A percentile compares a stretch with the other conserved stretches of the same genome.
These are phyloP conservation scores for Copidosoma floridanum DNA, from an alignment of 1,140 invertebrate species.

Conservation along the genomic window DNA sequence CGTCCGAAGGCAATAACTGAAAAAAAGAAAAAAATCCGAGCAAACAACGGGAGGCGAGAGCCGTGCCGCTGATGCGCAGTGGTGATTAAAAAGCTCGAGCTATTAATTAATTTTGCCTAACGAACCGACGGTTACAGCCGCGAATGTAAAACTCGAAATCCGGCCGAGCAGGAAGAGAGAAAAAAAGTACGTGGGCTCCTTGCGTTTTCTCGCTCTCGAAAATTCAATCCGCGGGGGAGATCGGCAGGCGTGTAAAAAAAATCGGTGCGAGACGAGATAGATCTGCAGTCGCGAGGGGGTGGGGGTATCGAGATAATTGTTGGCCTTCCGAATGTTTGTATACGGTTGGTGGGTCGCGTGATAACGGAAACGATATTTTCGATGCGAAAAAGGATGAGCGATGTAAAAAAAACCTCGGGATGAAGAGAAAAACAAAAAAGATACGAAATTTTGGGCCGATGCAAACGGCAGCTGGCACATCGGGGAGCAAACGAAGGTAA, in stretches of 20 bases:
- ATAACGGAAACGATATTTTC: not conserved
- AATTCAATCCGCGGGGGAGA: too few relatives aligned
- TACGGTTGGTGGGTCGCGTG: too few relatives aligned
- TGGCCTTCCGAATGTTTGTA: too few relatives aligned
- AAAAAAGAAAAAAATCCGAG: conserved; percentile 10
- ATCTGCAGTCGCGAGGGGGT: too few relatives aligned
- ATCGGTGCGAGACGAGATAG: too few relatives aligned
- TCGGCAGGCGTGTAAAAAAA: too few relatives aligned
- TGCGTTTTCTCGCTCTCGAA: too few relatives aligned
- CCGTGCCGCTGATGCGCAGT: not conserved
- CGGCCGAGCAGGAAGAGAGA: not conserved
- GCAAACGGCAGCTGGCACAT: too few relatives aligned
- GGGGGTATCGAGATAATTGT: too few relatives aligned
- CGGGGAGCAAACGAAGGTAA: conserved; percentile 26
- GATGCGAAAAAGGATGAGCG: too few relatives aligned
- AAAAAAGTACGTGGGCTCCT: too few relatives aligned
- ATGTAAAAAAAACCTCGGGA: not conserved
- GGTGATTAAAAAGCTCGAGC: not conserved
- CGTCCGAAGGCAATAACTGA: conserved; percentile 21
- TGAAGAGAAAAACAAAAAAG: not conserved
- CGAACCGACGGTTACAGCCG: conserved; percentile 11
- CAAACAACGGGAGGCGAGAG: not conserved
- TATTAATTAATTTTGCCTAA: conserved; percentile 25
- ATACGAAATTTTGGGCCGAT: not conserved
- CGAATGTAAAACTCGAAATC: not conserved